phyloP scores from a whole-genome alignment of 2,888 invertebrate genomes.

The Rhagophthalmus giganteus region DNA sequence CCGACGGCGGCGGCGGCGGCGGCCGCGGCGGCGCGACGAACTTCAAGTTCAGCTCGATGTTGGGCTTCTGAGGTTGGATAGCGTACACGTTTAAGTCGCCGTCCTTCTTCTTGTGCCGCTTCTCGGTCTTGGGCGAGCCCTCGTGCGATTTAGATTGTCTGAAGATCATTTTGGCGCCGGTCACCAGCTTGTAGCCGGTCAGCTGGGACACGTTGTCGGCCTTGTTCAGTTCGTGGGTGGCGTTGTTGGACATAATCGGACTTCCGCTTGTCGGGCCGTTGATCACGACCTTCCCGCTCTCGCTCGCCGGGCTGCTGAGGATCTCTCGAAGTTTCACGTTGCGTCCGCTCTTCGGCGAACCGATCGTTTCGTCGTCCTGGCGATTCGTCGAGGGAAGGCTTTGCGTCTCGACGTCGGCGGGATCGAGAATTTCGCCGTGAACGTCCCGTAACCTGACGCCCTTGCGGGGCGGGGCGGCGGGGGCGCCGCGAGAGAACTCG shows the following conservation, averaged over 20 bases:
- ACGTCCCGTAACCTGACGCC: constrained; percentile 30
- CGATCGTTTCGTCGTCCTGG: background rate
- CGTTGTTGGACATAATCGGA: constrained; percentile 40
- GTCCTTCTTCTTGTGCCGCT: constrained; percentile 38
- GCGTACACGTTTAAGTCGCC: constrained; percentile 46
- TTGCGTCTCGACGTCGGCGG: no score
- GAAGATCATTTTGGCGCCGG: constrained; percentile 47
- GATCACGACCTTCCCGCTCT: constrained; percentile 17
- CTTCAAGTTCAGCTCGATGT: constrained; percentile 5
- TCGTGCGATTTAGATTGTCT: constrained; percentile 29
- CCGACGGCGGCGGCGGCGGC: constrained; percentile 5
- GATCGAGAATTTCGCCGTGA: constrained; percentile 21
- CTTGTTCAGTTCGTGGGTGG: constrained; percentile 52
- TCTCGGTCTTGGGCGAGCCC: constrained; percentile 39
- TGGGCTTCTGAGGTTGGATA: constrained; percentile 33
- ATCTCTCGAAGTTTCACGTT: constrained; percentile 25
- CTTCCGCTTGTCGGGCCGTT: constrained; percentile 31
- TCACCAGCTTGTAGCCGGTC: constrained; percentile 59
- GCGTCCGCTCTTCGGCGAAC: constrained; percentile 11
- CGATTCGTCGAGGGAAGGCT: background rate
- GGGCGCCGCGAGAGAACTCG: constrained; percentile 44
- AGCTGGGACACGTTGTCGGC: constrained; percentile 58
- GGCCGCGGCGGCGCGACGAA: constrained; percentile 6
- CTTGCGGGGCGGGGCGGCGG: constrained; percentile 29
- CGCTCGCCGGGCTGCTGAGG: constrained; percentile 18